phyloP scores from a whole-genome alignment of 1,140 invertebrate genomes.

The Solenopsis invicta region DNA sequence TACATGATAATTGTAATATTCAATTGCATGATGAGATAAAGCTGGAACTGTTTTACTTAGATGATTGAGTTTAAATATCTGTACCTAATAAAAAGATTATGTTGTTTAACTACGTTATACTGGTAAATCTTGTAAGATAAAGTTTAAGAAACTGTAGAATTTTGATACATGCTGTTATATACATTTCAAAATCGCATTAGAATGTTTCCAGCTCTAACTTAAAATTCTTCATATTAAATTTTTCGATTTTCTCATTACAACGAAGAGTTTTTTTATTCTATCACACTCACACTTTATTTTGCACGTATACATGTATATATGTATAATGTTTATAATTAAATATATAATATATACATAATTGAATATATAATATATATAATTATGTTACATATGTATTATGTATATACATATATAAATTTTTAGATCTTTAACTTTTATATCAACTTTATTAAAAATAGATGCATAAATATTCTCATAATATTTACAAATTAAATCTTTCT shows the following conservation, averaged over 20 bases:
- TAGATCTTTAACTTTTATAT: not conserved
- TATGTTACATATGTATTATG: not conserved
- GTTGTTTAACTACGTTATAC: slow-evolving; percentile 11
- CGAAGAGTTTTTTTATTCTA: not conserved
- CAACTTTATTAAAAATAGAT: not conserved
- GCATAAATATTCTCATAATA: not conserved
- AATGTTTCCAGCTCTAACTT: not conserved
- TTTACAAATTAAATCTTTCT: not conserved
- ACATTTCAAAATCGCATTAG: not conserved
- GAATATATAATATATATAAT: not conserved
- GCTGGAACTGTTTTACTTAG: slow-evolving; percentile 12
- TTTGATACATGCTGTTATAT: no score
- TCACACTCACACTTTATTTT: not conserved
- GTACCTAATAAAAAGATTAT: slow-evolving; percentile 1
- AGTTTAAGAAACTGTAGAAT: not conserved
- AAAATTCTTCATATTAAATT: slow-evolving; percentile 19
- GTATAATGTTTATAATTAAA: not conserved
- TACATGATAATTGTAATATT: slow-evolving; percentile 31
- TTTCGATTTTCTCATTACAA: not conserved
- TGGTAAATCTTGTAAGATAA: slow-evolving; percentile 11
- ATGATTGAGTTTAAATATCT: slow-evolving; percentile 41
- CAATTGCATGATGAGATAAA: slow-evolving; percentile 12
- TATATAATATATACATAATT: not conserved
- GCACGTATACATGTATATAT: not conserved
- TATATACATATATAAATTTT: not conserved